phyloP scores from a whole-genome alignment of 2,888 invertebrate genomes.

The Cephus rjabovi region DNA sequence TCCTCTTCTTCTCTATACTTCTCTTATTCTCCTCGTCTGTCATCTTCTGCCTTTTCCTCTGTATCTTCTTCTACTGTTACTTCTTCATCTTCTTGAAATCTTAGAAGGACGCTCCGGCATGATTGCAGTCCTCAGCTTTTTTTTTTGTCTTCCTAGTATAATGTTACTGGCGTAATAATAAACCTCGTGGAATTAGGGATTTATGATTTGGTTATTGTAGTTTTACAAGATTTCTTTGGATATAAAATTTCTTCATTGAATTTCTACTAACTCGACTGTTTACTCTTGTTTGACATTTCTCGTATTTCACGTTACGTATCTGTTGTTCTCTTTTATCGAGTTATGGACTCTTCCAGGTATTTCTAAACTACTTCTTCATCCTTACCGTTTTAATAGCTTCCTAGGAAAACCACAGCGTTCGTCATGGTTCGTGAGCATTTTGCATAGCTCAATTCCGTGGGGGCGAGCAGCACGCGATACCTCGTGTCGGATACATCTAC shows the following conservation, averaged over 20 bases:
- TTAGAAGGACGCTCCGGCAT: neutral
- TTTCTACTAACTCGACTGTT: neutral
- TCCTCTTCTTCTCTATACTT: conserved; percentile 4
- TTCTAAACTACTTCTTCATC: neutral
- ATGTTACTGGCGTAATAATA: neutral
- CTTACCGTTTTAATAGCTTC: neutral
- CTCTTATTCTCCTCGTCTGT: conserved; percentile 15
- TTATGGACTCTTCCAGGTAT: neutral
- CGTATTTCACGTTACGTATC: neutral
- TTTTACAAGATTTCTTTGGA: neutral
- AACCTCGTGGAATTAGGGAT: neutral
- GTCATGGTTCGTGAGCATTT: neutral
- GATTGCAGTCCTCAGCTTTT: neutral
- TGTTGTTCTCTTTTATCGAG: neutral
- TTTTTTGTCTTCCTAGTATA: neutral
- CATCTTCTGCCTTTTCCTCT: conserved; percentile 30
- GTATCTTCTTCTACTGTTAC: conserved; percentile 14
- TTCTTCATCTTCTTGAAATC: conserved; percentile 26
- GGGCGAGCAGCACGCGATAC: neutral
- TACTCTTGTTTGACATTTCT: neutral
- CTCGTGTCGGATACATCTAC: neutral
- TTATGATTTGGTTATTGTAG: neutral
- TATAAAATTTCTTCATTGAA: neutral
- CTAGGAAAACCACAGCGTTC: neutral
- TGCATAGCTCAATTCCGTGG: neutral